phyloP scores from a whole-genome alignment of 2,797 vertebrate genomes.

The Sebastes oblongus region DNA sequence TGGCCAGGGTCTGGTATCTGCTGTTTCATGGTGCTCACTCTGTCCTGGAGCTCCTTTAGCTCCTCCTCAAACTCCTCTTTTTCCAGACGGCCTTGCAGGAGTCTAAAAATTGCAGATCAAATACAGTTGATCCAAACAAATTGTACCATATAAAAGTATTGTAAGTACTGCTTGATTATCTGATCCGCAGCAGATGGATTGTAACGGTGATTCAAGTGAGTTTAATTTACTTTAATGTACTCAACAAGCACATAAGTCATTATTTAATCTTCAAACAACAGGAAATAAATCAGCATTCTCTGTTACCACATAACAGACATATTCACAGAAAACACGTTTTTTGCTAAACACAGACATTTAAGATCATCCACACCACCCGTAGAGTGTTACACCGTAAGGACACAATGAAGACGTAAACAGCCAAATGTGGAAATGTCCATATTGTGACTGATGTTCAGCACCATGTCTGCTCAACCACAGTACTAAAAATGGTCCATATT shows the following conservation, averaged over 20 bases:
- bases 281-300: constrained; percentile 29
- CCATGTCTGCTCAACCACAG: background rate
- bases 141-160: background rate
- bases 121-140: background rate
- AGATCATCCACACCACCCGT: constrained; percentile 50
- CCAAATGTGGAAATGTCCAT: background rate
- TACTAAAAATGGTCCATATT: background rate
- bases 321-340: constrained; percentile 4
- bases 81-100: constrained; percentile 90
- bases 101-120: constrained; percentile 72
- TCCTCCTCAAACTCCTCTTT: constrained; percentile 95
- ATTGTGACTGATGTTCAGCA: background rate
- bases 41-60: constrained; percentile 86
- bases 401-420: background rate
- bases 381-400: background rate
- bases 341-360: constrained; percentile 33
- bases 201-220: background rate
- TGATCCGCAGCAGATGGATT: constrained; percentile 27
- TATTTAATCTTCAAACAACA: constrained; percentile 23
- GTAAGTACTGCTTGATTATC: background rate
- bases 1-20: constrained; percentile 79
- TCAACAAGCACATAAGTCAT: background rate
- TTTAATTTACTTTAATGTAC: constrained; percentile 8
- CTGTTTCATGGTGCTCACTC: constrained; percentile 76
- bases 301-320: background rate